Base-by-base conservation (phyloP, 2,888 invertebrate species). In the Monoplex corrugatus region DNA sequence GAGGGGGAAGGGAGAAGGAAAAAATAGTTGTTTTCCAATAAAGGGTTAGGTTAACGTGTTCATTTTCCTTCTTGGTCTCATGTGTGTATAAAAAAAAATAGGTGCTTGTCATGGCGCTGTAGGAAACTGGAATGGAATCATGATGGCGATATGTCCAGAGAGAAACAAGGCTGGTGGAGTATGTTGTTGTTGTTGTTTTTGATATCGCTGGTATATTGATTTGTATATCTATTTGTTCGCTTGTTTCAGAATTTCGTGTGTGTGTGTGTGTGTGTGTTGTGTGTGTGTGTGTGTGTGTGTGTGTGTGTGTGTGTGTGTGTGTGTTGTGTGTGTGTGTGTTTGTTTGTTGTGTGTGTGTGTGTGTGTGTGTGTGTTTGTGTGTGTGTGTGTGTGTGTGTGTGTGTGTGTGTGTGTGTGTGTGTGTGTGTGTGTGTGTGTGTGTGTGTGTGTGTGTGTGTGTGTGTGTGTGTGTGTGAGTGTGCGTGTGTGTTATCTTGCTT, bases 241-340 rank as follows among this genome's bases (percentile, higher is more conserved):
- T 8, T 50, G 50, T 50, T 50, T 50, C 19, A 19, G 8, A 19
- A 13, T 16, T 23, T 5, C 28, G n/a, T 5, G 68, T 68, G n/a
- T n/a, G 68, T 68, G 68, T 19, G 68, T 68, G 68, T 23, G 68
- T 68, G 68, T 23, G 75, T 75, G 35, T 50, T 75, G 75, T 75
- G 75, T 75, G 75, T 75, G 75, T 35, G 75, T 32, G 32, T 32
- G 23, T 80, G 80, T 38, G 80, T 38, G 80, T 80, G 80, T 80
- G 80, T 80, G 80, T 72, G 72, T 72, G 72, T 72, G 72, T 72
- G 32, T 32, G 72, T 72, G 72, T 32, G 72, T 35, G 72, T 75
- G 75, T 75, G 75, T 3, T 3, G 75, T 75, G 1, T 5, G 38
- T 32, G 35, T 32, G 75, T 75, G 75, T 5, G 75, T 75, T 32